phyloP scores from a whole-genome alignment of 2,113 vertebrate genomes.

The Nothoprocta pentlandii region DNA sequence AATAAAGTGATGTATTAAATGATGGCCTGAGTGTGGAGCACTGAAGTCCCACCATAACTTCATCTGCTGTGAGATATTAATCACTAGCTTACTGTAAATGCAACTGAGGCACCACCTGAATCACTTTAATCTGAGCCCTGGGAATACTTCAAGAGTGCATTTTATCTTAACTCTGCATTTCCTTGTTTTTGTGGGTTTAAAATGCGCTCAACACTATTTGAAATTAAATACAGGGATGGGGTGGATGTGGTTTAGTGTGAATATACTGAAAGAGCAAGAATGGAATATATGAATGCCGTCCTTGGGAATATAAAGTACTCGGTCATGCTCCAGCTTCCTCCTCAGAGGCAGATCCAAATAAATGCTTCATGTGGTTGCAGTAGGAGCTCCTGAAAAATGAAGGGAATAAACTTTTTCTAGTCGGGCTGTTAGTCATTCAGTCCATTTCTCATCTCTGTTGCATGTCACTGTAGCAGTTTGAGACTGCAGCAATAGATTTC shows the following conservation, averaged over 20 bases:
- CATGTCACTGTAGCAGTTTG: background rate
- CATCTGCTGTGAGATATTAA: background rate
- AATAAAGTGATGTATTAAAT: no score
- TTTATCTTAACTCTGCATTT: background rate
- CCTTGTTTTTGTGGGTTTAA: background rate
- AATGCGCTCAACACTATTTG: background rate
- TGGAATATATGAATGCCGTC: background rate
- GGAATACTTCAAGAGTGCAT: background rate
- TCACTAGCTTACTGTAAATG: constrained; percentile 15
- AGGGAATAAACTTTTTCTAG: background rate
- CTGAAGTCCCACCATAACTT: background rate
- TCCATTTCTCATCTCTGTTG: background rate
- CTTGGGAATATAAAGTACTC: background rate
- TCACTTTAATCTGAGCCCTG: background rate
- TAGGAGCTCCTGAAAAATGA: constrained; percentile 16
- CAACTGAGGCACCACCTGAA: constrained; percentile 2
- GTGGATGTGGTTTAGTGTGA: constrained; percentile 5
- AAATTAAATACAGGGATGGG: background rate
- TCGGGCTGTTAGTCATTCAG: background rate
- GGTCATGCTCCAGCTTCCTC: background rate
- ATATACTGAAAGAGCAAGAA: background rate
- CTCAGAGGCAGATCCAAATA: constrained; percentile 1
- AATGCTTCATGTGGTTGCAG: background rate
- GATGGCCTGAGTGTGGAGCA: background rate
- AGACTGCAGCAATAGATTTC: constrained; percentile 48